These are phyloP conservation scores for Notolepis coatsorum DNA, from an alignment of 2,797 vertebrate genomes.

Conservation along the genomic window DNA sequence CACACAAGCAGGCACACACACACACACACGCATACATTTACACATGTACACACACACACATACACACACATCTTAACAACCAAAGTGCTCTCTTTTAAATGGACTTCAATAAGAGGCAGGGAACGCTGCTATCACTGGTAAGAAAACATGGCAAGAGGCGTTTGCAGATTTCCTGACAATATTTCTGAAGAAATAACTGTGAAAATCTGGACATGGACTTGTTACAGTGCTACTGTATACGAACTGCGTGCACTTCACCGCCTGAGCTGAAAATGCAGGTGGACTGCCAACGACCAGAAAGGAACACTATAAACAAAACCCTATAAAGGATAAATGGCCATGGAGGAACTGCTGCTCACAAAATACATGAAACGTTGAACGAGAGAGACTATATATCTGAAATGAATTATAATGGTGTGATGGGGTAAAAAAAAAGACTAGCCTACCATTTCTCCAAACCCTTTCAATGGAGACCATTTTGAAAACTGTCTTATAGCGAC, in stretches of 20 bases:
- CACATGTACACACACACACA: slow-evolving; percentile 20
- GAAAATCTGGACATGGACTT: slow-evolving; percentile 73
- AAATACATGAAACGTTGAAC: slow-evolving; percentile 59
- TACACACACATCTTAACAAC: slow-evolving; percentile 76
- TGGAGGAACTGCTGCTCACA: slow-evolving; percentile 72
- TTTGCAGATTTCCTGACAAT: slow-evolving; percentile 72
- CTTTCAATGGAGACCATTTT: slow-evolving; percentile 77
- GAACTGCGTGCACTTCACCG: slow-evolving; percentile 62
- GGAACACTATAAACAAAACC: slow-evolving; percentile 73
- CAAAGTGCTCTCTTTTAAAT: slow-evolving; percentile 88
- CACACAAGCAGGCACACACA: slow-evolving; percentile 20
- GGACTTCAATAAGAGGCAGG: slow-evolving; percentile 78
- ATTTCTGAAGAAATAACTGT: slow-evolving; percentile 78
- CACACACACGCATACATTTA: slow-evolving; percentile 20
- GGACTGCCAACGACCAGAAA: slow-evolving; percentile 64
- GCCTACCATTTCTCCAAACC: slow-evolving; percentile 61
- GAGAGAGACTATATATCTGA: slow-evolving; percentile 59
- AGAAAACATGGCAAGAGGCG: slow-evolving; percentile 68
- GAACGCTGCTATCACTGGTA: slow-evolving; percentile 71
- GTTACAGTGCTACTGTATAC: slow-evolving; percentile 56
- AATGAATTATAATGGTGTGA: slow-evolving; percentile 65
- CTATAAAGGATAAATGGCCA: slow-evolving; percentile 78
- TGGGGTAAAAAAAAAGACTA: slow-evolving; percentile 72
- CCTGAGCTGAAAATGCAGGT: slow-evolving; percentile 58
- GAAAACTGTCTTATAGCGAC: slow-evolving; percentile 84